Evolutionary conservation across 30 jellyfish, hydroid and myxozoan species (phyloP).

Genomic region (Chrysaora quinquecirrha): DNA sequence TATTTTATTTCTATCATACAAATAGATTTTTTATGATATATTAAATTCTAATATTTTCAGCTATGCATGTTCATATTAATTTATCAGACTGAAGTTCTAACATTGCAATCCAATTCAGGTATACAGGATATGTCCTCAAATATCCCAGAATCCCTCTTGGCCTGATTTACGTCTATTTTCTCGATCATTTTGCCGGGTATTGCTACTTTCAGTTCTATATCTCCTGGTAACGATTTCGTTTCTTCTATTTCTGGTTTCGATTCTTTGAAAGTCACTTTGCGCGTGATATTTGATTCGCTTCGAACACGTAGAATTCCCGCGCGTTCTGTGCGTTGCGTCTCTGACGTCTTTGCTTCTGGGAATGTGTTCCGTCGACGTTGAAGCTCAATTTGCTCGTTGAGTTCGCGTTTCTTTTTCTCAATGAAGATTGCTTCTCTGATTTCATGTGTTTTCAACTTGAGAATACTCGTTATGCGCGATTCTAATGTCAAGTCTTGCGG

Average conservation of each 20-base stretch:
- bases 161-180: not conserved
- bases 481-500: constrained; percentile 74
- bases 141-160: constrained; percentile 24
- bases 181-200: not conserved
- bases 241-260: not conserved
- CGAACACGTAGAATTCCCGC: not conserved
- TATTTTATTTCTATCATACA: no score
- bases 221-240: constrained; percentile 34
- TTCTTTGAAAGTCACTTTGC: not conserved
- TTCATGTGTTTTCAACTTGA: constrained; percentile 4
- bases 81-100: no score
- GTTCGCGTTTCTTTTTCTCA: not conserved
- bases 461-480: constrained; percentile 20
- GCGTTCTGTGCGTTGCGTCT: no score
- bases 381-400: not conserved
- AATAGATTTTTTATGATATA: no score
- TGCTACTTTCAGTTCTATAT: not conserved
- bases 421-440: not conserved
- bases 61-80: no score
- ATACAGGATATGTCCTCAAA: constrained; percentile 4
- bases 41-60: no score
- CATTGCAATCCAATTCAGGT: no score
- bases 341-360: constrained; percentile 2
- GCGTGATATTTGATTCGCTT: constrained; percentile 7
- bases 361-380: constrained; percentile 12